Conservation (phyloP, 2,113 vertebrate genomes). For the Hirundichthys speculiger region DNA sequence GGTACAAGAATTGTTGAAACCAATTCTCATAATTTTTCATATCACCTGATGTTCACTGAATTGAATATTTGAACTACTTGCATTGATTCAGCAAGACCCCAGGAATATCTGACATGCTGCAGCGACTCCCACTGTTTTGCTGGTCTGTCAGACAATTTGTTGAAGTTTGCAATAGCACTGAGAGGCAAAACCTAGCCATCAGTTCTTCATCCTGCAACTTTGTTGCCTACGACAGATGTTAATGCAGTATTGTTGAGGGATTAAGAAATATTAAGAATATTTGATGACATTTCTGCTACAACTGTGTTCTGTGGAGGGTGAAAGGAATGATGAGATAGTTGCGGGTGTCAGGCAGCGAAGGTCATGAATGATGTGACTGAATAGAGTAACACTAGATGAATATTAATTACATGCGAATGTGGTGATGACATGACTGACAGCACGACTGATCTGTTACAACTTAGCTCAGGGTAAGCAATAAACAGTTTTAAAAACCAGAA, state of each 20-base stretch:
- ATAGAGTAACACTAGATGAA: conserved; percentile 7
- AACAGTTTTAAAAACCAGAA: conserved; percentile 27
- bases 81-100: too few relatives aligned
- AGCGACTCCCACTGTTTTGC: too few relatives aligned
- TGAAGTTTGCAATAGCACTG: too few relatives aligned
- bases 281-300: conserved; percentile 30
- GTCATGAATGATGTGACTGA: conserved; percentile 27
- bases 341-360: conserved; percentile 21
- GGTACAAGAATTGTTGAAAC: too few relatives aligned
- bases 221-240: conserved; percentile 9
- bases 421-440: conserved; percentile 19
- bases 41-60: too few relatives aligned
- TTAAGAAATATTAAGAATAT: conserved; percentile 25
- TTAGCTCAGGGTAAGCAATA: conserved; percentile 10
- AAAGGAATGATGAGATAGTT: background rate
- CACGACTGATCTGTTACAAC: conserved; percentile 12
- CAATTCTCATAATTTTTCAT: too few relatives aligned
- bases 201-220: conserved; percentile 17
- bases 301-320: conserved; percentile 10
- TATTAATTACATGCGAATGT: conserved; percentile 23
- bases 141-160: too few relatives aligned
- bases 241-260: conserved; percentile 11
- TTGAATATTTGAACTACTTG: too few relatives aligned
- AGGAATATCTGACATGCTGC: too few relatives aligned
- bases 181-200: background rate